phyloP scores from a whole-genome alignment of 2,888 invertebrate genomes.

The Lapara coniferarum region DNA sequence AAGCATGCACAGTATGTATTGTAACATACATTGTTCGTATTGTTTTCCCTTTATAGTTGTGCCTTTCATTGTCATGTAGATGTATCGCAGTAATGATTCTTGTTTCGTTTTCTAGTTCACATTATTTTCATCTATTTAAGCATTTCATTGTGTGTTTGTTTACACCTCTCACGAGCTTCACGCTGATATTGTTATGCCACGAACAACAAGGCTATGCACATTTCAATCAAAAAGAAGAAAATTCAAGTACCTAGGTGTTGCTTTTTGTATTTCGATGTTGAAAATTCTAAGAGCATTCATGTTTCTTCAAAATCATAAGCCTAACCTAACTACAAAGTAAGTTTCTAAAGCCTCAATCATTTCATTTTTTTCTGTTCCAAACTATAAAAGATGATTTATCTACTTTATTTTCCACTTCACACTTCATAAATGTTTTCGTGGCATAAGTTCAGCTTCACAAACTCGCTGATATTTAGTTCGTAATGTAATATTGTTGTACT shows the following conservation, averaged over 20 bases:
- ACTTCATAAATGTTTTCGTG: constrained; percentile 1
- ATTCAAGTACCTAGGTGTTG: not conserved
- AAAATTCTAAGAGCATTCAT: not conserved
- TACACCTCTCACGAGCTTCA: constrained; percentile 46
- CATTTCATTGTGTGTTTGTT: constrained; percentile 16
- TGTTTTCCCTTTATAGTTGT: constrained; percentile 36
- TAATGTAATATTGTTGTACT: constrained; percentile 15
- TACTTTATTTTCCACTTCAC: not conserved
- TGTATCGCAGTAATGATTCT: constrained; percentile 4
- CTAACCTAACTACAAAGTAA: too few relatives aligned
- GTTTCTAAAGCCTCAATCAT: too few relatives aligned
- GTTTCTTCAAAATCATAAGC: not conserved
- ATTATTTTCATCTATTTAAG: constrained; percentile 5
- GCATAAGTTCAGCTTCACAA: constrained; percentile 11
- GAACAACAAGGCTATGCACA: constrained; percentile 33
- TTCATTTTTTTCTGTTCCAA: too few relatives aligned
- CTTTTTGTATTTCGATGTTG: not conserved
- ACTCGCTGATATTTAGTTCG: not conserved
- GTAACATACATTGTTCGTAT: constrained; percentile 35
- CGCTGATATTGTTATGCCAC: constrained; percentile 43
- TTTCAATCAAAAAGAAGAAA: not conserved
- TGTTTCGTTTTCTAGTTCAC: not conserved
- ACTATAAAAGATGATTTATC: too few relatives aligned
- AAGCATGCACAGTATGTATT: constrained; percentile 81
- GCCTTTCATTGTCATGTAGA: constrained; percentile 36